Percentiles rank a stretch among this genome's conserved stretches.
Conservation (phyloP, 2,888 invertebrate genomes). For the Athripsodes cinereus region DNA sequence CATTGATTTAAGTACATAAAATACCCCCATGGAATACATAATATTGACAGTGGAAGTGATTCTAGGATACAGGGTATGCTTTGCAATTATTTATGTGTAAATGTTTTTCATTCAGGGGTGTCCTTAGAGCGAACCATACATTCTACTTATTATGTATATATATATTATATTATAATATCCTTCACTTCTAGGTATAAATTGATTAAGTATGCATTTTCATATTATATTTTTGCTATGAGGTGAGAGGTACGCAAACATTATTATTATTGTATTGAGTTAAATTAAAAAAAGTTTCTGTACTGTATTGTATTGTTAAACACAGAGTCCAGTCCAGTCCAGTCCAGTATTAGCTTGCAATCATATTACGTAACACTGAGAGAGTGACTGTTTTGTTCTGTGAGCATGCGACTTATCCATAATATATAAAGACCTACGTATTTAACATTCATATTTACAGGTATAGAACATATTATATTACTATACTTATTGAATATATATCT, state of each 20-base stretch:
- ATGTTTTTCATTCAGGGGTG: conserved; percentile 43
- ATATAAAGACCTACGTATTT: too few relatives aligned
- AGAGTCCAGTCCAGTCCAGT: too few relatives aligned
- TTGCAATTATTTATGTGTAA: conserved; percentile 82
- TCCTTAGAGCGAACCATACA: conserved; percentile 33
- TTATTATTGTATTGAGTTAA: too few relatives aligned
- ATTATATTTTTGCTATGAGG: conserved; percentile 25
- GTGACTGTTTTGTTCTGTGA: too few relatives aligned
- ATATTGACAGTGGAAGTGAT: conserved; percentile 65
- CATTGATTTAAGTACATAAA: conserved; percentile 26
- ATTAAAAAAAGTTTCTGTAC: too few relatives aligned
- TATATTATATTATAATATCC: conserved; percentile 1
- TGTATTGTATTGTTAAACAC: too few relatives aligned
- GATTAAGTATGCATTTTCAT: conserved; percentile 26
- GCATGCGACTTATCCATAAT: too few relatives aligned
- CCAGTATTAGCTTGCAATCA: too few relatives aligned
- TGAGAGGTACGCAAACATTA: conserved; percentile 24
- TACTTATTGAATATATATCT: too few relatives aligned
- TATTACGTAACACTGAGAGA: too few relatives aligned
- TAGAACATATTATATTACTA: too few relatives aligned
- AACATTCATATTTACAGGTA: too few relatives aligned
- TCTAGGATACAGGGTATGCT: conserved; percentile 93
- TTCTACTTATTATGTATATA: conserved; percentile 21
- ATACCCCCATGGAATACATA: conserved; percentile 33
- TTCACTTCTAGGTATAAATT: conserved; percentile 26